Evolutionary conservation across 2,113 vertebrate species (phyloP), one percentile per base, ranked within the genome.

Genomic region (Phylloscopus trochiloides): DNA sequence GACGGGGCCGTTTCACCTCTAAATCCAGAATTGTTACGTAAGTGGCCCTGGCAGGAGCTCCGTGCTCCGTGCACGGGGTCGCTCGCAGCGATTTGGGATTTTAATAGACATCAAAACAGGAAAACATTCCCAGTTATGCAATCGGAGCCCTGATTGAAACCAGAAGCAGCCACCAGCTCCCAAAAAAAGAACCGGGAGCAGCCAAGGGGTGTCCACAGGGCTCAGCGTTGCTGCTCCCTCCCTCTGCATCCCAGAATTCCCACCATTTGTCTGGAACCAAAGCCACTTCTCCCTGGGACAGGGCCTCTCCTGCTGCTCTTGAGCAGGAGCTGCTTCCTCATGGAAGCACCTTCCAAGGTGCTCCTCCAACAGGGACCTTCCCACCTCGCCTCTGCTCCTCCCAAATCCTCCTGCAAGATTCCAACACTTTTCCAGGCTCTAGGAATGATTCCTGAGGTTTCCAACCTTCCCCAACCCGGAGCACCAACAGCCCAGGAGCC

Each of bases 41-140:
- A 90, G 45, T 1, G 72, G n/a, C 45, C 1, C 1, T 55, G 70
- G 81, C 51, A 15, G 21, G 1, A 12, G 65, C 65, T 31, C 22
- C 5, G 29, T 6, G 84, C 72, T 50, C 89, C 24, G 36, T 1
- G 54, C 80, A 13, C 52, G 38, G 58, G 91, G 83, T 90, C 28
- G 2, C 29, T 12, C 40, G 21, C 89, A 42, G 76, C 55, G 3
- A 36, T 93, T 81, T 12, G 67, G 78, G 58, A 73, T 59, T 81
- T 88, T 85, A 91, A 95, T 48, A 85, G 96, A 75, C 94, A 90
- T 85, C 88, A 90, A 96, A 97, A 85, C 86, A 90, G 96, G 94
- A 94, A 96, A 96, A 94, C 77, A 68, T 79, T 68, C 75, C 13
- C 63, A 19, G 48, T 95, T 95, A 94, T 25, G 88, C 88, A 96